A percentile compares a stretch with the other conserved stretches of the same genome.
phyloP scores from a whole-genome alignment of 2,797 vertebrate species.

The Pristis pectinata region DNA sequence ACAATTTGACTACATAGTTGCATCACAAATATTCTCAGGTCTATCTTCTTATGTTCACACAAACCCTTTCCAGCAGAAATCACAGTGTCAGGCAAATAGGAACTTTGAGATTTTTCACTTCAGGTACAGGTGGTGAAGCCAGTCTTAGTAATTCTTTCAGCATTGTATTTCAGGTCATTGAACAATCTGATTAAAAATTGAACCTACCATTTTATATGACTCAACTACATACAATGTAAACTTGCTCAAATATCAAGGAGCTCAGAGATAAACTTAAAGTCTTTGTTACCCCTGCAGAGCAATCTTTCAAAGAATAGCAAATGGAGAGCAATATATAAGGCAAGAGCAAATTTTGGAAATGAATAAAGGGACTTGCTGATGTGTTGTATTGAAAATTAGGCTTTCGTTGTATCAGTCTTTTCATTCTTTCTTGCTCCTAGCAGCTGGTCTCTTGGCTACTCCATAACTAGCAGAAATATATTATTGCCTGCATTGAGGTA shows the following conservation, averaged over 20 bases:
- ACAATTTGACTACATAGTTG: not conserved
- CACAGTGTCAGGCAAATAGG: not conserved
- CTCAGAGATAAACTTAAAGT: not conserved
- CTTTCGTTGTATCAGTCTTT: not conserved
- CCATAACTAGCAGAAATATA: not conserved
- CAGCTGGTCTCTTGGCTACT: not conserved
- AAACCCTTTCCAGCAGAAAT: not conserved
- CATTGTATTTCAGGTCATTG: not conserved
- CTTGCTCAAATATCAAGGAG: not conserved
- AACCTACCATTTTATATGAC: not conserved
- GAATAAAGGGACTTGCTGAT: not conserved
- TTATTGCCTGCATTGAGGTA: not conserved
- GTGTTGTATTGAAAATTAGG: not conserved
- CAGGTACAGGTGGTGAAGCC: not conserved
- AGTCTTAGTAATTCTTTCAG: not conserved
- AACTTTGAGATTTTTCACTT: not conserved
- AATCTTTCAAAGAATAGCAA: not conserved
- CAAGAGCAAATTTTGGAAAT: not conserved
- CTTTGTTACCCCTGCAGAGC: not conserved
- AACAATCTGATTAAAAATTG: not conserved
- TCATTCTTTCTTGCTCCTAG: not conserved
- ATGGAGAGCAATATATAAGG: not conserved
- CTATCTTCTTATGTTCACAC: not conserved
- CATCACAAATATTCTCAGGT: not conserved
- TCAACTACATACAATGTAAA: not conserved